Evolutionary conservation across 2,888 invertebrate genomes (phyloP), one percentile per base, ranked within the genome.

Genomic region (Cerastis leucographa): DNA sequence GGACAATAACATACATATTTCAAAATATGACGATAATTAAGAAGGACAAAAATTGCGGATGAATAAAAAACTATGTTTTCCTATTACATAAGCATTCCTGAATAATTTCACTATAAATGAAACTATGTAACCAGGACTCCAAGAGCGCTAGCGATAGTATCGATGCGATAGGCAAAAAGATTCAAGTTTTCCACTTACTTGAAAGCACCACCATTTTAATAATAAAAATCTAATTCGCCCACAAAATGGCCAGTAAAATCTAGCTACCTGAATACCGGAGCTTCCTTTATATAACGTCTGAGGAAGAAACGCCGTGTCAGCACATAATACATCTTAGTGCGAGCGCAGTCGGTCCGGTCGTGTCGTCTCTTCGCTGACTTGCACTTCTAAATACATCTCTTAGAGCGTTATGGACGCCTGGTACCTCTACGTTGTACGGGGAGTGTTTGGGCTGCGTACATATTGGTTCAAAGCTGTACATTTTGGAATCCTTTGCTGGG

Each of bases 361-460:
- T 77, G 84, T 84, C 85, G 84, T 61, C 72, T 70, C 61, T 81
- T 64, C 72, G 84, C 84, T 84, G 84, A 84, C 84, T 84, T 84
- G 84, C 84, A 84, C 81, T 84, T 84, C 84, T 81, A 84, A 76
- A 84, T 77, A 84, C 83, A 84, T 81, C 84, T 84, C 85, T 73
- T 78, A 71, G 61, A 75, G 66, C 49, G 70, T 25, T 81, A 73
- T 84, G 75, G 61, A 19, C 46, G 65, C 85, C 73, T 84, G 81
- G 84, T 84, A 84, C 70, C 49, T 75, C 40, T 12, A 71, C 25
- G 77, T 71, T 68, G 46, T 59, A 49, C 46, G 46, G 69, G 29
- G 46, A 72, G 69, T 70, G 61, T 77, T 78, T 81, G 78, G 67
- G 35, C 51, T 54, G 40, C 54, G 77, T 70, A 82, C 73, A 82